Evolutionary conservation across 1,140 invertebrate species (phyloP), one percentile per base, ranked within the genome.

Genomic region (Solenopsis invicta): DNA sequence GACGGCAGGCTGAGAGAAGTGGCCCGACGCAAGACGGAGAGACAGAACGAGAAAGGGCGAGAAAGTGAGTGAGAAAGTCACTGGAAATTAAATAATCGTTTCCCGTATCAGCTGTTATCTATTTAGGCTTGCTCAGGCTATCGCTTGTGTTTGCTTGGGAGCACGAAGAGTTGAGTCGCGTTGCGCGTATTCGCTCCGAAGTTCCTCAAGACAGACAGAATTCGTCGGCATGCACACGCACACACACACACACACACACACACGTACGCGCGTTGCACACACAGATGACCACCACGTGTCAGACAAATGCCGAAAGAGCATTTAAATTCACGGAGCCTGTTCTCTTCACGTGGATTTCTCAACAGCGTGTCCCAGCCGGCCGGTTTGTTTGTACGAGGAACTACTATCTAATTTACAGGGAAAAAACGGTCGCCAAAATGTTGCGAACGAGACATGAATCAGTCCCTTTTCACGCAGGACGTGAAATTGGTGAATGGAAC

Each of bases 91-190:
- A 93, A 92, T 92, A 92, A 92, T 82, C 81, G 69, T 88, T 54
- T 85, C 69, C 66, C 74, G 82, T 93, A 93, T 92, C 89, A 92
- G 87, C 54, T 77, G 91, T 93, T 93, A 93, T 93, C 93, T 93
- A 91, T 92, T 91, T 88, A 88, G 91, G 88, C 91, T 92, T 92
- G 87, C 88, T 91, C 89, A 84, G 87, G 89, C 92, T 93, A 93
- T 93, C 92, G 76, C 74, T 2, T 29, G 80, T 92, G 90, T 91
- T 91, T 91, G 87, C 89, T 75, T 86, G 88, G 76, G 87, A 86
- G 89, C 77, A 86, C 66, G 61, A 54, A 84, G 71, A 84, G 45
- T 21, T 54, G n/a, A n/a, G n/a, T n/a, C 16, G 41, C 24, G 85
- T 82, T 76, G 66, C 62, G 21, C 29, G 84, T 48, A 41, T 48